phyloP scores from a whole-genome alignment of 2,113 vertebrate species.

The Ictidomys tridecemlineatus region DNA sequence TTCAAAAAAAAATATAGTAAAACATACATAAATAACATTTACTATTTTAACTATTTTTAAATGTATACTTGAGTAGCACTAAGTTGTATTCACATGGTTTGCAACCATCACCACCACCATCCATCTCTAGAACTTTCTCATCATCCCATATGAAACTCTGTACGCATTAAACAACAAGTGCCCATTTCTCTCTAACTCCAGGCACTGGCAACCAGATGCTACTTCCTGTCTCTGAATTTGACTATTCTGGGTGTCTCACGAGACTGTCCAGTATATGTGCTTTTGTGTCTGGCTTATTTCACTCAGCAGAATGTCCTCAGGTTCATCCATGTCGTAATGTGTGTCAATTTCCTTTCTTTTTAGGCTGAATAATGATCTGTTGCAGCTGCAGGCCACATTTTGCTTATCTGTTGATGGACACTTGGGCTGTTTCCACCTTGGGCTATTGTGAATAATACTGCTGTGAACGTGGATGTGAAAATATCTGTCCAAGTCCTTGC shows the following conservation, averaged over 20 bases:
- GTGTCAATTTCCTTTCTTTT: neutral
- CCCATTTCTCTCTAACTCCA: fast-evolving
- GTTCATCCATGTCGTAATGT: neutral
- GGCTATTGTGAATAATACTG: neutral
- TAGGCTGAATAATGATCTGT: neutral
- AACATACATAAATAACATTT: neutral
- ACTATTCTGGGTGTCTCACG: neutral
- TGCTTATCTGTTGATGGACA: neutral
- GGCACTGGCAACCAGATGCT: neutral
- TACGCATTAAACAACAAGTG: neutral
- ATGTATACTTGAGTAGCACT: neutral
- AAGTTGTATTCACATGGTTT: neutral
- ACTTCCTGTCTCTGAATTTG: no score
- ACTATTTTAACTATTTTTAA: neutral
- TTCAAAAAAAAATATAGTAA: neutral
- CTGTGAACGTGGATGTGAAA: neutral
- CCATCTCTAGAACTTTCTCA: neutral
- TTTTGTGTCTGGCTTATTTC: neutral
- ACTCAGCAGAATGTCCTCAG: neutral
- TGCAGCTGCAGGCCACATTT: neutral
- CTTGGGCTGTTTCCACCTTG: neutral
- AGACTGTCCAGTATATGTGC: neutral
- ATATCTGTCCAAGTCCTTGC: neutral
- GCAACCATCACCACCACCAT: neutral
- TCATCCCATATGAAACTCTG: neutral